phyloP scores from a whole-genome alignment of 2,113 vertebrate genomes.

The Tenrec ecaudatus region DNA sequence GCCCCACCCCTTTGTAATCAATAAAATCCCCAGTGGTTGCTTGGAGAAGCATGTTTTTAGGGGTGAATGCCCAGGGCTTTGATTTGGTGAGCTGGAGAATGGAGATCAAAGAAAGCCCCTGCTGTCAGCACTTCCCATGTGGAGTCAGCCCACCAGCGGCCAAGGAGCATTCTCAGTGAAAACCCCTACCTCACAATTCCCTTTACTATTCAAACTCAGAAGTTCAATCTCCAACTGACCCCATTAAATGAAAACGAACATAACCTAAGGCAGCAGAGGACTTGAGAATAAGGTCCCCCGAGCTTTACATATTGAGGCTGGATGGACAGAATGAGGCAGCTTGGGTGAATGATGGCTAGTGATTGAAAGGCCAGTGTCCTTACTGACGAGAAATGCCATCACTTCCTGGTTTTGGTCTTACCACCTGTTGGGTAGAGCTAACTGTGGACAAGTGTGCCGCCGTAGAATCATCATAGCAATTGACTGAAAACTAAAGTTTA shows the following conservation, averaged over 20 bases:
- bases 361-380: not conserved
- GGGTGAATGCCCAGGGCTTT: slow-evolving; percentile 65
- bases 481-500: not conserved
- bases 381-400: not conserved
- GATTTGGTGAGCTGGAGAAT: slow-evolving; percentile 45
- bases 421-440: not conserved
- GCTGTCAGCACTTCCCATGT: not conserved
- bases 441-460: no score
- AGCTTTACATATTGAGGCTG: not conserved
- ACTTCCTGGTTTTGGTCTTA: not conserved
- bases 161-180: not conserved
- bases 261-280: not conserved
- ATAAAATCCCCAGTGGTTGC: slow-evolving; percentile 45
- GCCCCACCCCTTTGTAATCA: not conserved
- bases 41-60: slow-evolving; percentile 60
- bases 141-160: not conserved
- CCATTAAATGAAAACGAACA: not conserved
- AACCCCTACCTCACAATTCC: not conserved
- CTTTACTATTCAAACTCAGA: not conserved
- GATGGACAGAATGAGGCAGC: not conserved
- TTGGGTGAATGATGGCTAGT: not conserved
- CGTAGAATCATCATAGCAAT: rapidly evolving
- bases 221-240: not conserved
- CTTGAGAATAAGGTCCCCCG: not conserved
- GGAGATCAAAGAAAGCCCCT: slow-evolving; percentile 56